Conservation (phyloP, 2,797 vertebrate species). For the Typhlichthys eigenmanni region DNA sequence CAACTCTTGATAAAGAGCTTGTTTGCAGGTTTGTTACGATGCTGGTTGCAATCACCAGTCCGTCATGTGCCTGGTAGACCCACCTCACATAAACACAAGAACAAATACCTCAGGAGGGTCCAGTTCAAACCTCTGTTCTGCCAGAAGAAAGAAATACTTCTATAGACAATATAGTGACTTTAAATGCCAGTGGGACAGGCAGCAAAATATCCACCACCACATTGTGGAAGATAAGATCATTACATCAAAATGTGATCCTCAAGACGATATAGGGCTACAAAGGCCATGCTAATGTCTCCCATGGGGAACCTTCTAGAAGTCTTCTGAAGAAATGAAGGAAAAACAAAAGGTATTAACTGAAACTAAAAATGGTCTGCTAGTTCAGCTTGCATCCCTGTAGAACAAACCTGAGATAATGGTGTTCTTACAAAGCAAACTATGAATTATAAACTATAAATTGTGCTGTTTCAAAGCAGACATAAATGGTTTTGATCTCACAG, state of each 20-base stretch:
- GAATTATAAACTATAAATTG: not conserved
- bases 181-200: conserved; percentile 42
- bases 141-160: not conserved
- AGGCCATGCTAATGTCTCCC: conserved; percentile 28
- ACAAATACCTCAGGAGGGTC: conserved; percentile 40
- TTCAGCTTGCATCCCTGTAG: conserved; percentile 36
- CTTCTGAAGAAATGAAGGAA: conserved; percentile 30
- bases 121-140: conserved; percentile 1
- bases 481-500: conserved; percentile 9
- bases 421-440: not conserved
- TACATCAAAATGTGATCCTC: conserved; percentile 64
- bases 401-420: conserved; percentile 16
- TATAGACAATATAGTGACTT: conserved; percentile 21
- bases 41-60: conserved; percentile 56
- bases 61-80: conserved; percentile 31
- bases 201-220: conserved; percentile 32
- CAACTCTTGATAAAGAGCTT: conserved; percentile 37
- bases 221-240: conserved; percentile 17
- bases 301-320: conserved; percentile 41
- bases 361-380: conserved; percentile 38
- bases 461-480: not conserved
- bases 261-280: conserved; percentile 11
- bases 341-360: conserved; percentile 44
- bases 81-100: conserved; percentile 55
- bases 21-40: conserved; percentile 11